Evolutionary conservation across 1,140 invertebrate species (phyloP), one percentile per base, ranked within the genome.

Genomic region (Holotrichia oblita): DNA sequence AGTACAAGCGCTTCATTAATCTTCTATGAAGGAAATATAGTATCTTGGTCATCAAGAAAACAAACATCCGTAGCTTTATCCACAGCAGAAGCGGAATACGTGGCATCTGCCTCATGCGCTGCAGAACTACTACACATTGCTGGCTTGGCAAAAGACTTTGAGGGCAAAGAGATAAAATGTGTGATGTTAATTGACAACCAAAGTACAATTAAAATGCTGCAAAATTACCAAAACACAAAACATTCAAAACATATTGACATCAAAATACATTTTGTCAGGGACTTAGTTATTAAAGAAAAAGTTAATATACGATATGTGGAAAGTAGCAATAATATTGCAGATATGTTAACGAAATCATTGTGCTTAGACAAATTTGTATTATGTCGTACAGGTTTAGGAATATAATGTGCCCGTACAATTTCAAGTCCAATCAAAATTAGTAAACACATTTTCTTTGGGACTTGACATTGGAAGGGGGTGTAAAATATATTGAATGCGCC

Each of bases 41-140:
- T 88, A 24, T 75, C 83, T 7, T 87, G 85, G 84, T 75, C 83
- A n/a, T 85, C 83, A 80, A 84, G 87, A 59, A 78, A 85, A 72
- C 85, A 87, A 80, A 77, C 80, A 40, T 81, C 80, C 48, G 83
- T 86, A 8, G 80, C 86, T 12, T 85, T 85, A n/a, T 86, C 85
- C 6, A 87, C 84, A 7, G 87, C 84, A 0, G 88, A 90, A 85
- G 87, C 88, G 8, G 88, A 90, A 81, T 84, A 88, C 77, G 83
- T 88, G 0, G 87, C 87, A 20, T 84, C 86, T 8, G 44, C 44
- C 1, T 2, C 44, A 2, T 48, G 24, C 27, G 8, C 3, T 2
- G 61, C 61, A 69, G 61, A 69, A 27, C 8, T 69, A 69, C 22
- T 69, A 27, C 27, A 27, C 3, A 69, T 69, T 69, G 0, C 61